Percentiles rank a stretch among this genome's conserved stretches.
These are phyloP conservation scores for Neodiprion virginianus DNA, from an alignment of 1,140 invertebrate species.

Conservation along the genomic window DNA sequence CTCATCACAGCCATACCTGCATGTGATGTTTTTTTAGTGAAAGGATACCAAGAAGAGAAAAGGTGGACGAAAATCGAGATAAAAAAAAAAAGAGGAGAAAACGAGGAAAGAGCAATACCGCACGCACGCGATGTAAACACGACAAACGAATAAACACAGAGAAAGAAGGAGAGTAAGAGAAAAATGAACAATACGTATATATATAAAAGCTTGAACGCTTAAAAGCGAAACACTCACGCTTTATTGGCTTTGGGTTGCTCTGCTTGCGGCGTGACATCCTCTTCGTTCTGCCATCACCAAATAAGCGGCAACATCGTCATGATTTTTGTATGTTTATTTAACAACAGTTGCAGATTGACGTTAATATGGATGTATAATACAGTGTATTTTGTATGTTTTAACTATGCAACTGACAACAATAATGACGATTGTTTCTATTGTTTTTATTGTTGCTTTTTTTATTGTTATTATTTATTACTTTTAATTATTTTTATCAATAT, in stretches of 20 bases:
- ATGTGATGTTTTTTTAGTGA: too few species aligned
- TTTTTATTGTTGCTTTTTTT: background rate
- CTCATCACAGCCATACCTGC: too few species aligned
- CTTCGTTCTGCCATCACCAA: constrained; percentile 56
- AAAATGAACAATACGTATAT: background rate
- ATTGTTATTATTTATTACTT: too few species aligned
- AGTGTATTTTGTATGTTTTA: too few species aligned
- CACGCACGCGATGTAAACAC: background rate
- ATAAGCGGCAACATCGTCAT: constrained; percentile 44
- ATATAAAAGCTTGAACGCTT: background rate
- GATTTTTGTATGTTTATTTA: background rate
- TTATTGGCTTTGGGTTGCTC: constrained; percentile 71
- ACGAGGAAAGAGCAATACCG: background rate
- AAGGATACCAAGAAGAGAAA: too few species aligned
- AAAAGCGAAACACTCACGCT: constrained; percentile 63
- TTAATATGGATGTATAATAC: too few species aligned
- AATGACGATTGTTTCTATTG: too few species aligned
- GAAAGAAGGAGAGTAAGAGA: background rate
- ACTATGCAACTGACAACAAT: too few species aligned
- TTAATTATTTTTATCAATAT: too few species aligned
- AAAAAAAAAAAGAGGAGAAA: too few species aligned
- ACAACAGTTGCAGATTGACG: background rate
- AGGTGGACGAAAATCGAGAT: too few species aligned
- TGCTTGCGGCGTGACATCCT: constrained; percentile 72
- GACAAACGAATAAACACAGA: background rate